Evolutionary conservation across 2,113 vertebrate genomes (phyloP), one percentile per base, ranked within the genome.

Genomic region (Leucopsar rothschildi): DNA sequence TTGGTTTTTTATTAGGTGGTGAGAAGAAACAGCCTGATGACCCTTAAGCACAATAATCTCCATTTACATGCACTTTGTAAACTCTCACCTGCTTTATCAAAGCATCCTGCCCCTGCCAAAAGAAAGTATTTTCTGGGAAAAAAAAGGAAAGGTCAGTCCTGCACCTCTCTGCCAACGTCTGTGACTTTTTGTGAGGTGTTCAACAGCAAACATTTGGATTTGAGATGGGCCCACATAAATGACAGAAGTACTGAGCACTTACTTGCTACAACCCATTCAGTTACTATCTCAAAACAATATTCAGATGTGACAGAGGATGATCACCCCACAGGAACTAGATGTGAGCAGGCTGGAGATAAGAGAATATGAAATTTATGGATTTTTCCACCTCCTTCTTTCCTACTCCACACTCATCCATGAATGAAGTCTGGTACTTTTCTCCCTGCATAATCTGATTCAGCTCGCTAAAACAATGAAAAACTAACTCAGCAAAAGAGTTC

Each of bases 11-110:
- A 93, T 78, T 86, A 93, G 56, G 25, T 49, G 44, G 28, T 68
- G 68, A 88, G 88, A 86, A 92, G 64, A 86, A 90, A 88, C 69
- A 90, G 82, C 83, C 90, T 93, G 92, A 77, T 94, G 88, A 84
- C 56, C 35, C 64, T 63, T 5, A 3, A 81, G 52, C 47, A 91
- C 76, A 93, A 66, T 44, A 33, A 70, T 77, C 70, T 77, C 59
- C 63, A 88, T 93, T 95, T 93, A 85, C 11, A 15, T 70, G 55
- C 53, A 78, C 47, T 95, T 93, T 65, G 69, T 61, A 85, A 93
- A 85, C 78, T 75, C 77, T 84, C 82, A 82, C 50, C 75, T 96
- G 59, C 39, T 85, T 91, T 91, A 90, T 50, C 50, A 61, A 79
- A 21, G 10, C 83, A 53, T 84, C 59, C 40, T 47, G 22, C 6